phyloP scores from a whole-genome alignment of 1,140 invertebrate genomes.

The Cylas formicarius region DNA sequence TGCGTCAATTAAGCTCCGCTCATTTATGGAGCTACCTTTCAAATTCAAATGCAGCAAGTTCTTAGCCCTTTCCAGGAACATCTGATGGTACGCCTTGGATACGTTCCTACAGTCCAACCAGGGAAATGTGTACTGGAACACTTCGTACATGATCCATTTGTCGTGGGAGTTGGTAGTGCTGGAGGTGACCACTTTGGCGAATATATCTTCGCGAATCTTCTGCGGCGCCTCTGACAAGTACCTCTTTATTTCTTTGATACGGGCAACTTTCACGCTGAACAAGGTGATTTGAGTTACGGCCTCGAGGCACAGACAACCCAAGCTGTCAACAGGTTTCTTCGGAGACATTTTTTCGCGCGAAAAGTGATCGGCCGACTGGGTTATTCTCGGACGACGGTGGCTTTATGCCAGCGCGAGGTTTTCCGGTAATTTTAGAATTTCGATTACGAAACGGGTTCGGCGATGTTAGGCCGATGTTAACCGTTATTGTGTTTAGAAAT shows the following conservation, averaged over 20 bases:
- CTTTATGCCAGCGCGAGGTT: too few relatives aligned
- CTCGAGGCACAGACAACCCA: constrained; percentile 12
- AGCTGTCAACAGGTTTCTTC: constrained; percentile 20
- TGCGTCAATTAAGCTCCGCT: neutral
- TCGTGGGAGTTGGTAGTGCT: constrained; percentile 3
- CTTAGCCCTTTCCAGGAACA: constrained; percentile 7
- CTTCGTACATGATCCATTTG: constrained; percentile 13
- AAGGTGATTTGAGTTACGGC: neutral
- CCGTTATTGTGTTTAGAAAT: too few relatives aligned
- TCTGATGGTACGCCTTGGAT: constrained; percentile 14
- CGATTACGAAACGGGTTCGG: too few relatives aligned
- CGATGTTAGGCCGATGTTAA: too few relatives aligned
- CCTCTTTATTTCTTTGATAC: neutral
- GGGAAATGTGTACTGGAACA: constrained; percentile 5
- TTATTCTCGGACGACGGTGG: too few relatives aligned
- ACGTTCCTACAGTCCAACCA: constrained; percentile 8
- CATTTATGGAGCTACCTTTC: constrained; percentile 43
- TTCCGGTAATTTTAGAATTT: too few relatives aligned
- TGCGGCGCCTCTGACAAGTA: constrained; percentile 9
- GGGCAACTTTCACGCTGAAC: constrained; percentile 1
- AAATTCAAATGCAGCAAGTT: constrained; percentile 52
- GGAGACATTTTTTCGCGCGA: constrained; percentile 17
- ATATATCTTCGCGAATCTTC: constrained; percentile 3
- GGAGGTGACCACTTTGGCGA: constrained; percentile 6
- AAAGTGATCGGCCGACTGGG: too few relatives aligned